Evolutionary conservation across 2,797 vertebrate species (phyloP), one percentile per base, ranked within the genome.

Genomic region (Scarus forsteni): DNA sequence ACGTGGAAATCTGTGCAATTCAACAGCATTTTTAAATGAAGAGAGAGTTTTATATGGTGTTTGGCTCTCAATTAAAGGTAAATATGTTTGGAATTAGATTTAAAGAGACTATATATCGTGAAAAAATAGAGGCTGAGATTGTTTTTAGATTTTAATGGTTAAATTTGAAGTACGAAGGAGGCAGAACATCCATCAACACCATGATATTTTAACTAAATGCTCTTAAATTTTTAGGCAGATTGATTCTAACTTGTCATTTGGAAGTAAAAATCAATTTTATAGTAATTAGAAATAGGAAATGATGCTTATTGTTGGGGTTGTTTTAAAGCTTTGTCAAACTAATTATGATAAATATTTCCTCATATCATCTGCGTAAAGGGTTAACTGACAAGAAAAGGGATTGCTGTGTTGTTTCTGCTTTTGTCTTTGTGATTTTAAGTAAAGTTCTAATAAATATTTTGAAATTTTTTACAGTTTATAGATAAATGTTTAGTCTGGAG

Each of bases 381-480:
- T 27, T 27, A 27, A 27, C 27, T 27, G 27, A 27, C 27, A 27
- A 27, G 27, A 27, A 27, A 27, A 27, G 27, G 27, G 27, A 27
- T 27, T 27, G 4, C 27, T 27, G 27, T 27, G 27, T 27, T 27
- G 27, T 27, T 27, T 27, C 27, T 27, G 27, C 27, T 27, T 27
- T 27, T 27, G 27, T 27, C 27, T 4, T 57, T 49, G 4, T 39
- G 1, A 40, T 10, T 2, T 40, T 7, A 55, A 51, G 0, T 12
- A 45, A 1, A 60, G 38, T n/a, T 53, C 63, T 60, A 81, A 73
- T 73, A 75, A 75, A 70, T 9, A 36, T 44, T 0, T 50, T 27
- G 8, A 7, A 39, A 39, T 39, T 3, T 39, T 39, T 39, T 39
- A 39, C 7, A 39, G 38, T 27, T 27, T 27, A 27, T 27, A 39